Conservation (phyloP, 2,113 vertebrate species). For the Callopanchax toddi region DNA sequence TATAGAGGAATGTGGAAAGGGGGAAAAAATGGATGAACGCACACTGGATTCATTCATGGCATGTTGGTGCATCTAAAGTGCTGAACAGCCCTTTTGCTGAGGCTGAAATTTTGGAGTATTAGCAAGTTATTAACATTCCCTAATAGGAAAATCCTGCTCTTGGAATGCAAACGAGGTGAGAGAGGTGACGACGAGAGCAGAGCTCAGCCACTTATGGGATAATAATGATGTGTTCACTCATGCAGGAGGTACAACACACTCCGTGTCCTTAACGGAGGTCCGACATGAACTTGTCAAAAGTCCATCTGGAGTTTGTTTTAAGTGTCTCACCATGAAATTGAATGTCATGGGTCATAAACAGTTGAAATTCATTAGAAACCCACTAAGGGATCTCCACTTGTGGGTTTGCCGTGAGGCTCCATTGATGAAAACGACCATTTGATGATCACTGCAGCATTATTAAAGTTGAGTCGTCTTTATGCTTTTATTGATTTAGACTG, state of each 20-base stretch:
- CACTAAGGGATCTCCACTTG: slow-evolving; percentile 17
- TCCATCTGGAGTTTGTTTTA: slow-evolving; percentile 35
- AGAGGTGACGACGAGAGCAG: slow-evolving; percentile 56
- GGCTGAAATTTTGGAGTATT: slow-evolving; percentile 66
- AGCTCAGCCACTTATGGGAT: slow-evolving; percentile 51
- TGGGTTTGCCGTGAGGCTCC: not conserved
- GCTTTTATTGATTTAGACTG: slow-evolving; percentile 44
- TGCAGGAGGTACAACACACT: slow-evolving; percentile 28
- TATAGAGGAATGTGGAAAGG: slow-evolving; percentile 40
- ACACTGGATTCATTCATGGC: slow-evolving; percentile 32
- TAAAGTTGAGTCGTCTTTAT: slow-evolving; percentile 46
- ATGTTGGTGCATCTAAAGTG: slow-evolving; percentile 51
- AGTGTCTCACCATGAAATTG: slow-evolving; percentile 43
- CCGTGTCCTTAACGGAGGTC: slow-evolving; percentile 15
- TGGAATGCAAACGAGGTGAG: slow-evolving; percentile 70
- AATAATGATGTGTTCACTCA: slow-evolving; percentile 63
- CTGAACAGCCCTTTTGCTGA: slow-evolving; percentile 66
- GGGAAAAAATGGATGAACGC: slow-evolving; percentile 32
- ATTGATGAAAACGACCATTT: slow-evolving; percentile 25
- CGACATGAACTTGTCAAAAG: slow-evolving; percentile 47
- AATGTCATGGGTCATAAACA: slow-evolving; percentile 41
- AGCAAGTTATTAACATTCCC: slow-evolving; percentile 71
- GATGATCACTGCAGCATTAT: slow-evolving; percentile 49
- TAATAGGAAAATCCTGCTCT: slow-evolving; percentile 68
- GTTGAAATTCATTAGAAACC: slow-evolving; percentile 29